These are phyloP conservation scores for Trematomus loennbergii DNA, from an alignment of 2,113 vertebrate species.

Conservation along the genomic window DNA sequence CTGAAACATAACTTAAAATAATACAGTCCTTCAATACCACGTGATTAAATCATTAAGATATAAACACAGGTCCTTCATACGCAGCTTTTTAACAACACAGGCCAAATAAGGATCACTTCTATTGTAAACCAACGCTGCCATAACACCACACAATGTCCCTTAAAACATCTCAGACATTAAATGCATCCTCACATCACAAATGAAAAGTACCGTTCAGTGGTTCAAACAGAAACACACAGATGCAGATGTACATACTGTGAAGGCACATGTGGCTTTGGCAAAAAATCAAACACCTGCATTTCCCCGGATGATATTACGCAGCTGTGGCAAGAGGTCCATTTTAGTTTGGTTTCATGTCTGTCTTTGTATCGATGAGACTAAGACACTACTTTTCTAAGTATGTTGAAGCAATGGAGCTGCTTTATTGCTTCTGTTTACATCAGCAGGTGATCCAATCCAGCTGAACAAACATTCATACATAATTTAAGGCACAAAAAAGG, in stretches of 20 bases:
- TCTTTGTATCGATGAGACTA: not conserved
- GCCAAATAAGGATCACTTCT: slow-evolving; percentile 27
- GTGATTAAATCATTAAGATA: slow-evolving; percentile 48
- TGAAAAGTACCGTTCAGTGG: slow-evolving; percentile 66
- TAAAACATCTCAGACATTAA: slow-evolving; percentile 22
- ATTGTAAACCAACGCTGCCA: slow-evolving; percentile 47
- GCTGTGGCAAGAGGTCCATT: not conserved
- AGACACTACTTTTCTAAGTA: not conserved
- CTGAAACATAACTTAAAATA: slow-evolving; percentile 69
- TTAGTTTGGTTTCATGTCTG: slow-evolving; percentile 14
- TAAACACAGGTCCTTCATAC: slow-evolving; percentile 41
- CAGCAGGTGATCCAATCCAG: slow-evolving; percentile 8
- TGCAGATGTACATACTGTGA: slow-evolving; percentile 21
- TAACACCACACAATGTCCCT: slow-evolving; percentile 26
- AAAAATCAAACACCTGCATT: slow-evolving; percentile 21
- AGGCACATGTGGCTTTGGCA: slow-evolving; percentile 69
- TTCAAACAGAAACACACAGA: slow-evolving; percentile 40
- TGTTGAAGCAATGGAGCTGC: not conserved
- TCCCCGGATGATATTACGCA: slow-evolving; percentile 21
- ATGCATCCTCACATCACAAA: slow-evolving; percentile 19
- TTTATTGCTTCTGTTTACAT: slow-evolving; percentile 26
- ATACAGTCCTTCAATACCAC: slow-evolving; percentile 49
- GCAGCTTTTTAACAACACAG: slow-evolving; percentile 21
- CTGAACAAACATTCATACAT: slow-evolving; percentile 31
- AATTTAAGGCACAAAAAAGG: slow-evolving; percentile 57